Conservation (phyloP, 2,113 vertebrate species). For the Siniperca knerii region DNA sequence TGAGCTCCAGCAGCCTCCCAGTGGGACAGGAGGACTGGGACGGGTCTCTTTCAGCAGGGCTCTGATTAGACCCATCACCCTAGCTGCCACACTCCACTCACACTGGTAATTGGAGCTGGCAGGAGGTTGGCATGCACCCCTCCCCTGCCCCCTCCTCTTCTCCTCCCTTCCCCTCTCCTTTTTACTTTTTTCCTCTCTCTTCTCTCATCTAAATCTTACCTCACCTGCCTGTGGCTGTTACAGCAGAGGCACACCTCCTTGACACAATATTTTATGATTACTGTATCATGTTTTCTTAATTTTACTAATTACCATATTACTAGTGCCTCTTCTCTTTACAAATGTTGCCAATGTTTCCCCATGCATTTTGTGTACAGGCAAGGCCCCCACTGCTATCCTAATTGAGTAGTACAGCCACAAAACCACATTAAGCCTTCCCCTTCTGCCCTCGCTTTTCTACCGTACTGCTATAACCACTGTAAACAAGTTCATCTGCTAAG, state of each 20-base stretch:
- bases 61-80: conserved; percentile 81
- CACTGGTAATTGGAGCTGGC: conserved; percentile 84
- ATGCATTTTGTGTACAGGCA: conserved; percentile 40
- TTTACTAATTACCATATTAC: conserved; percentile 38
- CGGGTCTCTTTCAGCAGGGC: conserved; percentile 80
- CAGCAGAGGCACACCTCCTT: conserved; percentile 30
- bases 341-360: conserved; percentile 28
- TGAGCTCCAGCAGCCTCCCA: conserved; percentile 76
- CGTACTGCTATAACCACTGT: conserved; percentile 11
- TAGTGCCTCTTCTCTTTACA: conserved; percentile 26
- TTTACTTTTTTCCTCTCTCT: conserved; percentile 25
- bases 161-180: conserved; percentile 52
- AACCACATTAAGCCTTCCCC: conserved; percentile 42
- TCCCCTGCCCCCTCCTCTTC: conserved; percentile 53
- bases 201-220: conserved; percentile 58
- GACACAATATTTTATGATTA: conserved; percentile 43
- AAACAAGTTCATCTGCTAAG: conserved; percentile 60
- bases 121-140: conserved; percentile 81
- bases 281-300: conserved; percentile 48
- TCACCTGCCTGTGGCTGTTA: conserved; percentile 54
- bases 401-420: conserved; percentile 55
- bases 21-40: conserved; percentile 68
- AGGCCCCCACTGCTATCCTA: conserved; percentile 50
- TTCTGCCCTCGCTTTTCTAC: conserved; percentile 25
- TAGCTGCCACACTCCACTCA: conserved; percentile 78